A percentile compares a stretch with the other conserved stretches of the same genome.
These are phyloP conservation scores for Tribolium freemani DNA, from an alignment of 2,888 invertebrate species.

Conservation along the genomic window DNA sequence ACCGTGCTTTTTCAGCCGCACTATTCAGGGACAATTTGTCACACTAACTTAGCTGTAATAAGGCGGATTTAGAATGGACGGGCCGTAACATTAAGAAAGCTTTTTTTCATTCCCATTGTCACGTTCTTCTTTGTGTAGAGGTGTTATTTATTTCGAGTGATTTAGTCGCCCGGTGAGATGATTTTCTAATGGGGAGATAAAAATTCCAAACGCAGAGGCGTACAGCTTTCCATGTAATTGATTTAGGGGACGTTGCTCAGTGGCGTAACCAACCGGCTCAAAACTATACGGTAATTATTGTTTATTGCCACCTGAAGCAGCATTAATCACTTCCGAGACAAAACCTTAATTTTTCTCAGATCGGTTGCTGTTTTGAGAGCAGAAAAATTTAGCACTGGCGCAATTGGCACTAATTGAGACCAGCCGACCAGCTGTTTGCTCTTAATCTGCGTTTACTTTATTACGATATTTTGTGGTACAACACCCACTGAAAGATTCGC, in stretches of 20 bases:
- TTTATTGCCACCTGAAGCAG: background rate
- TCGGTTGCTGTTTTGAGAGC: background rate
- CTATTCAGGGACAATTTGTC: slow-evolving; percentile 28
- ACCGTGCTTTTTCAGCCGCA: background rate
- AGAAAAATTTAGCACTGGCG: background rate
- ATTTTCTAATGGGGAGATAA: slow-evolving; percentile 25
- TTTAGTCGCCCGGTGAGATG: slow-evolving; percentile 24
- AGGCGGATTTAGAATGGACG: slow-evolving; percentile 31
- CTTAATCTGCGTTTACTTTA: background rate
- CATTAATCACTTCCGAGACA: no score
- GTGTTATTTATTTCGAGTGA: slow-evolving; percentile 31
- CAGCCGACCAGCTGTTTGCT: background rate
- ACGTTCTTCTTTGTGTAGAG: slow-evolving; percentile 39
- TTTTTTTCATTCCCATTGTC: slow-evolving; percentile 37
- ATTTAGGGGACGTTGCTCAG: background rate
- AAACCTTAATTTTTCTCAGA: no score
- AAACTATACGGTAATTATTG: background rate
- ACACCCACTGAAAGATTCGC: background rate
- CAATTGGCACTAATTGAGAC: background rate
- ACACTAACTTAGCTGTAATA: slow-evolving; percentile 31
- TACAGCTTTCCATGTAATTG: background rate
- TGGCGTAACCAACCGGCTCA: background rate
- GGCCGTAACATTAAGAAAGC: slow-evolving; percentile 20
- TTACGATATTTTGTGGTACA: background rate
- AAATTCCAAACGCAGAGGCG: slow-evolving; percentile 15